phyloP scores from a whole-genome alignment of 30 jellyfish, hydroid and myxozoan species.

The Aurelia coerulea region DNA sequence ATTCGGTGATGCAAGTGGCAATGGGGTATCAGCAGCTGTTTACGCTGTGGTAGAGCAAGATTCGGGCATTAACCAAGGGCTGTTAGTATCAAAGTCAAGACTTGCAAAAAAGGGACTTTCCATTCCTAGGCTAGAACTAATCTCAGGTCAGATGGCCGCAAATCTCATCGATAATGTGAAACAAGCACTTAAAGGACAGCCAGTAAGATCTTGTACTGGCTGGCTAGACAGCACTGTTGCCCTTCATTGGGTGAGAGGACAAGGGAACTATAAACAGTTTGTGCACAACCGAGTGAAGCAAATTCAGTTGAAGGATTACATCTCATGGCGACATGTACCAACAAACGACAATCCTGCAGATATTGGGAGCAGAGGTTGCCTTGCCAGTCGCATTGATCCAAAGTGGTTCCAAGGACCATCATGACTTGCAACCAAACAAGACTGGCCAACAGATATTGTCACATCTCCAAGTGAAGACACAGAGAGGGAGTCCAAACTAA shows the following conservation, averaged over 20 bases:
- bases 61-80: conserved; percentile 1
- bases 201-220: neutral
- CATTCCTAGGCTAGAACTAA: conserved; percentile 51
- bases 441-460: conserved; percentile 48
- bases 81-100: conserved; percentile 51
- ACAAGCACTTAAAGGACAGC: conserved; percentile 7
- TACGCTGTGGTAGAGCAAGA: conserved; percentile 19
- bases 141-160: conserved; percentile 44
- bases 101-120: conserved; percentile 20
- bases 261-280: conserved; percentile 32
- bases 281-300: conserved; percentile 34
- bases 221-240: conserved; percentile 64
- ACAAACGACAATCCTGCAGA: conserved; percentile 66
- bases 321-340: conserved; percentile 38
- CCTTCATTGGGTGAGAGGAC: conserved; percentile 59
- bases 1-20: conserved; percentile 50
- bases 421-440: conserved; percentile 18
- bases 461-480: neutral
- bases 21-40: conserved; percentile 43
- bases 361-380: conserved; percentile 63
- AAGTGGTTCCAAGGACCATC: conserved; percentile 62
- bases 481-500: neutral
- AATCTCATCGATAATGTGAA: conserved; percentile 6
- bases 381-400: neutral
- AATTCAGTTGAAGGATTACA: conserved; percentile 25